Conservation (phyloP, 2,797 vertebrate genomes). For the Masticophis lateralis region DNA sequence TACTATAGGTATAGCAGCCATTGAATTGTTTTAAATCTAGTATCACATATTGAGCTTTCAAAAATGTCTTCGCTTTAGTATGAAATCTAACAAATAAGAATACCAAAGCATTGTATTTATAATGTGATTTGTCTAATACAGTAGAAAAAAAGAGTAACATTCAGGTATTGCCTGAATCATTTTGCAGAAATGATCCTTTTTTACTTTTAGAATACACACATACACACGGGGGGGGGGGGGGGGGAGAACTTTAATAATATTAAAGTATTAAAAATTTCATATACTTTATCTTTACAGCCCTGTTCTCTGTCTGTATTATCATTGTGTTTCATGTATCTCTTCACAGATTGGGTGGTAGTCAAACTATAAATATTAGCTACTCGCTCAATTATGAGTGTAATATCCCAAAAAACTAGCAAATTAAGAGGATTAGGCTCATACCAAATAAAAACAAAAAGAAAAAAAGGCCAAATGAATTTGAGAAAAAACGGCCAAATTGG, state of each 20-base stretch:
- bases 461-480: neutral
- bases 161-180: neutral
- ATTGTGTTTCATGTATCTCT: neutral
- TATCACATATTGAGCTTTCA: neutral
- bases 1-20: neutral
- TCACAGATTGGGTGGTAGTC: neutral
- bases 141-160: neutral
- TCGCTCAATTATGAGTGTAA: neutral
- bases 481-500: neutral
- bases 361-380: neutral
- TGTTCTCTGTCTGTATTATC: neutral
- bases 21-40: neutral
- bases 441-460: neutral
- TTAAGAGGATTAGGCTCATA: neutral
- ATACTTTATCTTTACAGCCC: neutral
- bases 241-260: neutral
- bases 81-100: neutral
- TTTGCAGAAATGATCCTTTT: neutral
- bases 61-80: neutral
- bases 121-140: neutral
- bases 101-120: neutral
- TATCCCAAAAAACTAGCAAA: neutral
- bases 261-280: neutral
- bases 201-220: neutral
- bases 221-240: neutral